Evolutionary conservation across 2,888 invertebrate species (phyloP).

Genomic region (Panorpa germanica): DNA sequence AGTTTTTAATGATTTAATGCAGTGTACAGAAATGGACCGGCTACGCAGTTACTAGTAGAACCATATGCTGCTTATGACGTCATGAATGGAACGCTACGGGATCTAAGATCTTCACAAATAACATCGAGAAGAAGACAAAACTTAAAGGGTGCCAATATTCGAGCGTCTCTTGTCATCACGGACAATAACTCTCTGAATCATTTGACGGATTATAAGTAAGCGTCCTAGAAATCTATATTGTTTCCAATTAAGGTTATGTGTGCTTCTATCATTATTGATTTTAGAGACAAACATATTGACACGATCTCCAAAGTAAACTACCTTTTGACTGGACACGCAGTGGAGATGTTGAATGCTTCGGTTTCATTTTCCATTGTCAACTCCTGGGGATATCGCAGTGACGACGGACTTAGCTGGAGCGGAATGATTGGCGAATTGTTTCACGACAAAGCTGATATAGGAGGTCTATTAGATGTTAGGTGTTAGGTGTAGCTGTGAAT

Average conservation of each 20-base stretch:
- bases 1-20: slow-evolving; percentile 3
- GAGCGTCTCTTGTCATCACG: slow-evolving; percentile 36
- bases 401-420: slow-evolving; percentile 34
- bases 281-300: slow-evolving; percentile 28
- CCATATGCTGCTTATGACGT: no score
- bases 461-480: slow-evolving; percentile 29
- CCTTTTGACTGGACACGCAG: slow-evolving; percentile 32
- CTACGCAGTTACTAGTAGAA: no score
- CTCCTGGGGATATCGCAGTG: slow-evolving; percentile 39
- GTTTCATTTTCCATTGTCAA: slow-evolving; percentile 29
- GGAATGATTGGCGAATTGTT: slow-evolving; percentile 44
- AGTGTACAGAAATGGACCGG: no score
- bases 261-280: slow-evolving; percentile 4
- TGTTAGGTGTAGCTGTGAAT: no score
- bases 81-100: slow-evolving; percentile 11
- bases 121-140: slow-evolving; percentile 23
- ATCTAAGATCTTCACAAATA: slow-evolving; percentile 9
- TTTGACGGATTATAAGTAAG: slow-evolving; percentile 36
- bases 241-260: not conserved
- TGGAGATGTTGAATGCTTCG: slow-evolving; percentile 35
- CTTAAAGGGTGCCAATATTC: slow-evolving; percentile 26
- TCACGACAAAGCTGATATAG: slow-evolving; percentile 36
- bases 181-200: slow-evolving; percentile 37
- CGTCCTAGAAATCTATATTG: slow-evolving; percentile 4
- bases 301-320: slow-evolving; percentile 45